Evolutionary conservation across 2,888 invertebrate genomes (phyloP).

Genomic region (Arge pagana): DNA sequence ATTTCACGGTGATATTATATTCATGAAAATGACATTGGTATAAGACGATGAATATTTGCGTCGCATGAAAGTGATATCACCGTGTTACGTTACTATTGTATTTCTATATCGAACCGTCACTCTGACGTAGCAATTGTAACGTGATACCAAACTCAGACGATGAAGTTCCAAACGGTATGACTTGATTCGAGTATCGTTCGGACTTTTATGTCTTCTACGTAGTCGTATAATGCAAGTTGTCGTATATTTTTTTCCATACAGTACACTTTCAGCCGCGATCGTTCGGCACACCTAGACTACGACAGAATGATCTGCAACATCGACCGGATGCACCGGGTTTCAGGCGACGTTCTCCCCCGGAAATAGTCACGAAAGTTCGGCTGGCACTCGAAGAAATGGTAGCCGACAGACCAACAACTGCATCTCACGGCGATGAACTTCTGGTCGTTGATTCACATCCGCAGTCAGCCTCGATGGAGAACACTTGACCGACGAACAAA

Average conservation of each 20-base stretch:
- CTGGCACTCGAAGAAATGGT: slow-evolving; percentile 45
- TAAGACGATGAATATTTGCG: no score
- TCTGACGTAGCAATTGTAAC: no score
- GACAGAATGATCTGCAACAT: slow-evolving; percentile 41
- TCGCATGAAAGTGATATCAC: no score
- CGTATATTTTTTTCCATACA: slow-evolving; percentile 25
- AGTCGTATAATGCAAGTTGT: no score
- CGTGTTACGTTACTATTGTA: no score
- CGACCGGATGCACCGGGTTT: slow-evolving; percentile 45
- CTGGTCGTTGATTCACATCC: background rate
- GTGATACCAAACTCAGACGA: no score
- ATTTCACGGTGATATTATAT: no score
- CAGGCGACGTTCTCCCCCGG: slow-evolving; percentile 43
- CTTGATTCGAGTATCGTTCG: no score
- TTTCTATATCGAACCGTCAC: no score
- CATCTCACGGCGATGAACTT: slow-evolving; percentile 5
- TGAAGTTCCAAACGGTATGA: no score
- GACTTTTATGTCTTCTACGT: no score
- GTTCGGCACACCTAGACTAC: slow-evolving; percentile 31
- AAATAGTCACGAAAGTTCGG: slow-evolving; percentile 42
- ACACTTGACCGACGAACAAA: slow-evolving; percentile 5
- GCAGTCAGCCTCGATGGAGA: slow-evolving; percentile 1
- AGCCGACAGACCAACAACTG: slow-evolving; percentile 15
- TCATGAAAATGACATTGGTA: no score
- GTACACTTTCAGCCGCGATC: slow-evolving; percentile 41